Base-by-base conservation (phyloP, 2,888 invertebrate species). In the Limnephilus rhombicus region DNA sequence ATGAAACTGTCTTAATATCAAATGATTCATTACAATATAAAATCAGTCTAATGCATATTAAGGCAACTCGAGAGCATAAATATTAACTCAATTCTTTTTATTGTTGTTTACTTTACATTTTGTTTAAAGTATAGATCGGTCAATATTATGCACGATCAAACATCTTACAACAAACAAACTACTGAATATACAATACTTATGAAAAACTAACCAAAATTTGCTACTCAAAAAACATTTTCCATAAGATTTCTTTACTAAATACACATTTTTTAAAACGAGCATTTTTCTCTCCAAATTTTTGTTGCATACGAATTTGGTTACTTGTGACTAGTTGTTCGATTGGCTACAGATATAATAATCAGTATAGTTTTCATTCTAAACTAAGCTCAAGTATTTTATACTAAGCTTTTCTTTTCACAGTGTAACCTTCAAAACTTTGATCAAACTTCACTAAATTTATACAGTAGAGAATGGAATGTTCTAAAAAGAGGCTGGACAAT, bases 21-120 rank as follows among this genome's bases (percentile, higher is more conserved):
- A 93, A 93, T 92, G 92, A 93, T 95, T 94, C 94, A 94, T 94
- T 94, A 94, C 94, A 94, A 95, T 95, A 96, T 96, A 96, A 96
- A 97, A 97, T 97, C 97, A 97, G 97, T 97, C 97, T 97, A 97
- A 97, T 96, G 95, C 96, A 96, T 96, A 95, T 96, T 97, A 97
- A 97, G 97, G 97, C 97, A 96, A 96, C 96, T 96, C 96, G 96
- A 96, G 96, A 92, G 92, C 86, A 49, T 92, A 85, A 89, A 92
- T 85, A 85, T 92, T 53, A 92, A 92, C 92, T 92, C 92, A 92
- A 92, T 90, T 90, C 92, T 80, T 92, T 90, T 80, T 85, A 89
- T 89, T 89, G 91, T 91, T 91, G 91, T 89, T 83, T 89, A 24
- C 53, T 87, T 53, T 49, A 45, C n/a, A n/a, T 85, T 85, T 87